These are phyloP conservation scores for Matsumyia berberina DNA, from an alignment of 2,888 invertebrate genomes.

Conservation along the genomic window DNA sequence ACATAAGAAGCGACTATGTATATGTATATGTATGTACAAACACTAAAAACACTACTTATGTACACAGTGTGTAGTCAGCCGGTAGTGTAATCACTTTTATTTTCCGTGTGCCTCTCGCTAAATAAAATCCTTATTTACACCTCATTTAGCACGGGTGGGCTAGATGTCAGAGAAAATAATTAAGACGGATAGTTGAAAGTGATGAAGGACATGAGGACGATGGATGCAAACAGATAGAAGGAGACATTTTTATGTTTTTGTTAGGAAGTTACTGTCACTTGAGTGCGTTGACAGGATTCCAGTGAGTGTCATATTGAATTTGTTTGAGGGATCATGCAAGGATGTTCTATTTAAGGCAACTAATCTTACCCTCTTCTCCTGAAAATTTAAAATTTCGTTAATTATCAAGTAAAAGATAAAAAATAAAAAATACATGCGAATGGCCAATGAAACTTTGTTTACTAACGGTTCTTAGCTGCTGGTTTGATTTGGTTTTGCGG, in stretches of 20 bases:
- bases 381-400: slow-evolving; percentile 4
- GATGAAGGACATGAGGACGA: slow-evolving; percentile 10
- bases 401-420: background rate
- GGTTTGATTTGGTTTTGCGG: background rate
- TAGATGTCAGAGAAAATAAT: slow-evolving; percentile 55
- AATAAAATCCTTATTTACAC: slow-evolving; percentile 64
- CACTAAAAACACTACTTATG: slow-evolving; percentile 52
- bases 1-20: slow-evolving; percentile 46
- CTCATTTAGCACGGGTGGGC: slow-evolving; percentile 37
- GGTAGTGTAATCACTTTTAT: slow-evolving; percentile 40
- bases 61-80: slow-evolving; percentile 29
- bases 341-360: background rate
- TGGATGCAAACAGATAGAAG: background rate
- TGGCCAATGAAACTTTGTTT: too few species aligned
- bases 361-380: slow-evolving; percentile 3
- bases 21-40: slow-evolving; percentile 48
- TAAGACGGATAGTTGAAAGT: slow-evolving; percentile 47
- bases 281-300: slow-evolving; percentile 31
- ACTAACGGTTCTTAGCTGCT: background rate
- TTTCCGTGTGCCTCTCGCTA: slow-evolving; percentile 31
- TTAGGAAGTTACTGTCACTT: slow-evolving; percentile 64
- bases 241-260: slow-evolving; percentile 2
- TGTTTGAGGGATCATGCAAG: background rate
- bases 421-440: too few species aligned
- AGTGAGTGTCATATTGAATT: background rate